Evolutionary conservation across 1,140 invertebrate species (phyloP).

Genomic region (Zaprionus tsacasi): DNA sequence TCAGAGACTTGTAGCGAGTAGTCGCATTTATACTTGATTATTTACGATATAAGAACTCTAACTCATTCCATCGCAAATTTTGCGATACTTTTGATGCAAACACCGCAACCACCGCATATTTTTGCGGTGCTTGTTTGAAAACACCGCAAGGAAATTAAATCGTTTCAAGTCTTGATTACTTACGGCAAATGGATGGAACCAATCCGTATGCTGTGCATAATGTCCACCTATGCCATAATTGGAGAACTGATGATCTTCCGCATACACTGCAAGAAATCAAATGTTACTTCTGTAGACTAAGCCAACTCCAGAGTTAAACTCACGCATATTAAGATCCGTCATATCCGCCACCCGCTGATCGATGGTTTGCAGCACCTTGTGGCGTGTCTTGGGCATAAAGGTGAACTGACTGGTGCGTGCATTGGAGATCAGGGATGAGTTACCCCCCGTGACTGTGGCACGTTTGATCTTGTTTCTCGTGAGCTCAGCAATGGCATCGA

Average conservation of each 20-base stretch:
- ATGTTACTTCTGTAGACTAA: neutral
- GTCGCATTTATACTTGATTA: no score
- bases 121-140: no score
- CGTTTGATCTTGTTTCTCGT: slow-evolving; percentile 90
- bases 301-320: neutral
- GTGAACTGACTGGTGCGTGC: slow-evolving; percentile 98
- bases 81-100: no score
- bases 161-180: slow-evolving; percentile 11
- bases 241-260: slow-evolving; percentile 87
- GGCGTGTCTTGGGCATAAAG: slow-evolving; percentile 93
- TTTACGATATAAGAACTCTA: no score
- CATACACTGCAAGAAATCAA: slow-evolving; percentile 74
- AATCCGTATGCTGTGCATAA: slow-evolving; percentile 90
- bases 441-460: slow-evolving; percentile 90
- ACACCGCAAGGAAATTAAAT: no score
- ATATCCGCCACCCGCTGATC: slow-evolving; percentile 90
- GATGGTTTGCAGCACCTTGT: slow-evolving; percentile 90
- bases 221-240: slow-evolving; percentile 91
- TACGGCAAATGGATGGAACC: slow-evolving; percentile 43
- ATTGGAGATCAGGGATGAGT: slow-evolving; percentile 90
- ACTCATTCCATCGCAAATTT: no score
- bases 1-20: no score
- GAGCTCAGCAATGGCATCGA: slow-evolving; percentile 92
- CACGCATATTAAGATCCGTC: slow-evolving; percentile 90
- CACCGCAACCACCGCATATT: no score